Evolutionary conservation across 1,140 invertebrate genomes (phyloP), one percentile per base, ranked within the genome.

Genomic region (Drosophila oshimai): DNA sequence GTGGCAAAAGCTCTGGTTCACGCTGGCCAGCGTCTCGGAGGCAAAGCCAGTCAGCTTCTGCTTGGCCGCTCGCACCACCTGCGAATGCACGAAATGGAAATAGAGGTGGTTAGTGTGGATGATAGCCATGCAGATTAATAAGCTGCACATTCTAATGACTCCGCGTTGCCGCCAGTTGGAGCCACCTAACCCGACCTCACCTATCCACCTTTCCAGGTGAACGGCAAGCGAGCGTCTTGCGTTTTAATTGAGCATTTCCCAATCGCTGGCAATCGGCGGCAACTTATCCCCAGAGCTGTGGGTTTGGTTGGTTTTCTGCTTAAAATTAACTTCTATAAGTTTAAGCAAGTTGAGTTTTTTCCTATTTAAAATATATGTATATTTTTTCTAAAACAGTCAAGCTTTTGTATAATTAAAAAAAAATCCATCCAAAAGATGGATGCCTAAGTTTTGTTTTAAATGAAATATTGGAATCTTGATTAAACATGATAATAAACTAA

Each of bases 201-300:
- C 51, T 57, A 55, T 50, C 45, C 29, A 24, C 26, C 47, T 55
- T 15, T 49, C 26, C 37, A 58, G 72, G 78, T 74, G 81, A 83
- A 74, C 31, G 80, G 64, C 47, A 29, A 17, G 24, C 41, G 57
- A 37, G 46, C 60, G 61, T 64, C 54, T 58, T 34, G 57, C 47
- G 18, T 76, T 80, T 80, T 76, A 84, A 86, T 79, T 84, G 65
- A 68, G 55, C 26, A 79, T 84, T 79, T 68, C 73, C 39, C 79
- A 84, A 86, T 49, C 31, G 47, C 22, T 7, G 58, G 29, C 49
- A 47, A 64, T 64, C 33, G 68, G 34, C 33, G 47, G 57, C 57
- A n/a, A 62, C 67, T 53, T 61, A 57, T 72, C 36, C 28, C 18
- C 9, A 9, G 18, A 26, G 26, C 33, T 22, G 55, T 15, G 18